A percentile compares a stretch with the other conserved stretches of the same genome.
Evolutionary conservation across 2,888 invertebrate species (phyloP).

Genomic region (Pycnomerus fuliginosus): DNA sequence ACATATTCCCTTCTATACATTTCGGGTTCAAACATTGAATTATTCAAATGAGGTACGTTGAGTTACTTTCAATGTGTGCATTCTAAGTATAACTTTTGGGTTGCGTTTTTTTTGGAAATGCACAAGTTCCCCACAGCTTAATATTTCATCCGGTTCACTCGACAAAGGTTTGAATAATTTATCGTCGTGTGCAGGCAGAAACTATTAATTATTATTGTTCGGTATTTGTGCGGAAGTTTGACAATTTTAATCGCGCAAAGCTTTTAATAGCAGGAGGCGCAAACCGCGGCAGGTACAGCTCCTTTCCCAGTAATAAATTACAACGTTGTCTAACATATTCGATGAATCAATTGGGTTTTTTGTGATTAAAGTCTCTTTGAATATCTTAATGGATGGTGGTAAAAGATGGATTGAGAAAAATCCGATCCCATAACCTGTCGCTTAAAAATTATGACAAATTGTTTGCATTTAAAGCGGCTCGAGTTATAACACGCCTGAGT

Average conservation of each 20-base stretch:
- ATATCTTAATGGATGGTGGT: too few species aligned
- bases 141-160: conserved; percentile 11
- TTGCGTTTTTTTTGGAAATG: too few species aligned
- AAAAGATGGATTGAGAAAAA: too few species aligned
- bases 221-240: conserved; percentile 19
- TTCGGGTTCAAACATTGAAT: neutral
- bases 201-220: conserved; percentile 24
- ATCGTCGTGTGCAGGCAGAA: conserved; percentile 10
- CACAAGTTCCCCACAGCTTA: too few species aligned
- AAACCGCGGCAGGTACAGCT: conserved; percentile 16
- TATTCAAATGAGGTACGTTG: too few species aligned
- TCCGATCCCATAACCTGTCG: neutral
- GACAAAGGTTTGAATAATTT: conserved; percentile 21
- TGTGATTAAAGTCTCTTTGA: too few species aligned
- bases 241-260: conserved; percentile 24
- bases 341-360: too few species aligned
- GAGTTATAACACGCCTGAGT: conserved; percentile 18
- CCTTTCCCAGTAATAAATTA: too few species aligned
- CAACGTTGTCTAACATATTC: too few species aligned
- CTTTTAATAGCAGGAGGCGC: conserved; percentile 13
- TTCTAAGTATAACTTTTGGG: too few species aligned
- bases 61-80: too few species aligned
- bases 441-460: conserved; percentile 21
- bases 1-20: conserved; percentile 2
- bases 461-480: conserved; percentile 17